These are phyloP conservation scores for Asarcornis scutulata DNA, from an alignment of 2,113 vertebrate species.

Conservation along the genomic window DNA sequence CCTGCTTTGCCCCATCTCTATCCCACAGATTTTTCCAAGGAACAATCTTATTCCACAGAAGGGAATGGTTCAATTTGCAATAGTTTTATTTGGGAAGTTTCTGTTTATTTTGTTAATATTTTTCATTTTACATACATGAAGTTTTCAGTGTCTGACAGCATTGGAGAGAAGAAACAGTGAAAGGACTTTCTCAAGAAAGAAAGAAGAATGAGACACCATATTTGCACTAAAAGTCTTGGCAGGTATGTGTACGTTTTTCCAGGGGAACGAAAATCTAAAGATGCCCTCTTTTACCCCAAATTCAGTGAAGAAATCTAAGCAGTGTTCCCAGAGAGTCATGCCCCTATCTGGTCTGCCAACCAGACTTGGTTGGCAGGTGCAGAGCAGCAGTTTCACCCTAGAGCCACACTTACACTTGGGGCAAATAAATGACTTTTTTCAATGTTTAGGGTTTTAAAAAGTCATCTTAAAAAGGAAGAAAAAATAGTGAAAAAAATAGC, in stretches of 20 bases:
- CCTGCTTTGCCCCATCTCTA: neutral
- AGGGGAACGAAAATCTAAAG: too few relatives aligned
- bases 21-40: neutral
- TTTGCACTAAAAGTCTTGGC: neutral
- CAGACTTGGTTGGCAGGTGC: neutral
- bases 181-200: neutral
- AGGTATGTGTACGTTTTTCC: neutral
- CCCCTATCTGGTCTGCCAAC: neutral
- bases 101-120: neutral
- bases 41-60: neutral
- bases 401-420: neutral
- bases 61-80: neutral
- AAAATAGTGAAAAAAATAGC: neutral
- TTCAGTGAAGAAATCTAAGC: neutral
- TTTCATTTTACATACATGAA: neutral
- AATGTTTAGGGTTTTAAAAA: neutral
- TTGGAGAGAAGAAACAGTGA: neutral
- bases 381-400: neutral
- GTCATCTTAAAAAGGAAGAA: neutral
- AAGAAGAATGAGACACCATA: accelerated
- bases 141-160: neutral
- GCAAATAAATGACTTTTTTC: neutral
- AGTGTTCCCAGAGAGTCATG: neutral
- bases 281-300: neutral
- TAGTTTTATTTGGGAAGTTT: neutral